Base-by-base conservation (phyloP, 2,113 vertebrate species). In the Lycaon pictus region DNA sequence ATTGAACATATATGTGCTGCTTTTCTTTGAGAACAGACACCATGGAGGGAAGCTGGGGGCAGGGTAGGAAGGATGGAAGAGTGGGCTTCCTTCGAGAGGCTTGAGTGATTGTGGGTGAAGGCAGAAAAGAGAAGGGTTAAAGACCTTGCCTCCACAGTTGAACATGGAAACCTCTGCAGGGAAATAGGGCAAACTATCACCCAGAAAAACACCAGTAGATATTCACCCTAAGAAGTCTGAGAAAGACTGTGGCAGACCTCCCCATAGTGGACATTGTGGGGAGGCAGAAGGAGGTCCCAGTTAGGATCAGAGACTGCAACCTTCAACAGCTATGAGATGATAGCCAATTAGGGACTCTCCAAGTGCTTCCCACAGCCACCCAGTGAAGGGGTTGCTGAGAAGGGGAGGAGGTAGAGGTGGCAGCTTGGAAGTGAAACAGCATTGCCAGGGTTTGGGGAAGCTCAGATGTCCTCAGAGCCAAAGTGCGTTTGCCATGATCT, bases 1-100 rank as follows among this genome's bases (percentile, higher is more conserved):
- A 96, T 55, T 91, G 92, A 65, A 29, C 25, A 37, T 84, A 43
- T 25, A 74, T 32, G 19, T 81, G 10, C 56, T 79, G 80, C 80
- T 97, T 94, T 95, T 90, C 51, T 58, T 83, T 80, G 83, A 96
- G 60, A 15, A 67, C 55, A 90, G 65, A 77, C 53, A 90, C 20
- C 19, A 1, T 58, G 92, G 43, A 92, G 11, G 22, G 19, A 37
- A 79, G 48, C 15, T 15, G 17, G 48, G 13, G 20, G 9, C 6
- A 65, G 32, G 29, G 20, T 35, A 62, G 37, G 43, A 90, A 76
- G 13, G 22, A 15, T 32, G 79, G 17, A 65, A 93, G 51, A 80
- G 53, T 43, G 6, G 43, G 43, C 6, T 48, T 67, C 55, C 22
- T 88, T 84, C 43, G 60, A 76, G 35, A 95, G 22, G 7, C 55